Base-by-base conservation (phyloP, 2,797 vertebrate species). In the Brachyrhaphis roseni region DNA sequence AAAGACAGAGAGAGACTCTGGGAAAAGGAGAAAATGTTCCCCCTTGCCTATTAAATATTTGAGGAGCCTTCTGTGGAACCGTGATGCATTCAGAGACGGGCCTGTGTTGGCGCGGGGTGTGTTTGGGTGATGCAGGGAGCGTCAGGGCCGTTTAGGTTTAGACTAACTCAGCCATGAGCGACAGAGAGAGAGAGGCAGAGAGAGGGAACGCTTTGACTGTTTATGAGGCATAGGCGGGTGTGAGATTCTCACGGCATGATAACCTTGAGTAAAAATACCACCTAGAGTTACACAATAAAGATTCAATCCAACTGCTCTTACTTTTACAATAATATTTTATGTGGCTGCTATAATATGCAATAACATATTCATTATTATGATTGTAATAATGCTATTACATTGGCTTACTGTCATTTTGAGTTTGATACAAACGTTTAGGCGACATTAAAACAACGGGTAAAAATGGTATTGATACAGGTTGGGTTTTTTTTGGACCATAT, bases 41-140 rank as follows among this genome's bases (percentile, higher is more conserved):
- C 90, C 87, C 90, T 88, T 78, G 91, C 89, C 94, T 95, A 90
- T 91, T 95, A 93, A 95, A 95, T 94, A 94, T 95, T 95, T 94
- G 90, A 95, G 91, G 77, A 92, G 92, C 88, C 92, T 91, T 90
- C 92, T 92, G 92, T 91, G 84, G 85, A 93, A 87, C 86, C 86
- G 91, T 86, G 91, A 93, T 93, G 91, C 88, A 93, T 91, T 92
- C 91, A 86, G 89, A 93, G 87, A 87, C 90, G 62, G 84, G 86
- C 89, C 84, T 89, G 92, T 23, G 26, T 92, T 92, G 90, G 90
- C 82, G 77, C 78, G 72, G 73, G 68, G 81, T 79, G 81, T 83
- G 80, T 57, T 59, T 59, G 84, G 76, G 72, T 86, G 89, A 91
- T 88, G 86, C 84, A 80, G 80, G 84, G 87, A 83, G 82, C 90